Evolutionary conservation across 2,113 vertebrate species (phyloP), one percentile per base, ranked within the genome.

Genomic region (Sinosuthora webbiana): DNA sequence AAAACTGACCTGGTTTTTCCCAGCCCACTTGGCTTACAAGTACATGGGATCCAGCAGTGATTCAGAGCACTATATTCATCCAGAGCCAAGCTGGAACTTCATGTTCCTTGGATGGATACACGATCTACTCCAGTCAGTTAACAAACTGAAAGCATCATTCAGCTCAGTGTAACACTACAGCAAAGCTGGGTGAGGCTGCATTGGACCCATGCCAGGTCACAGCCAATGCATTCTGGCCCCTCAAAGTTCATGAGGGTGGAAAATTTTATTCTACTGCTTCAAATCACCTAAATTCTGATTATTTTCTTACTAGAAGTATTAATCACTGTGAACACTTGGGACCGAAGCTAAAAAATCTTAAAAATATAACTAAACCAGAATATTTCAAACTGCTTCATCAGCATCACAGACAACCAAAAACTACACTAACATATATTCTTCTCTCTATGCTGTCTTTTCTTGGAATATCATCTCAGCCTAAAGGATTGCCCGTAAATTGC

Each of bases 71-170:
- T 87, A 75, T 90, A 90, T 94, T 94, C 77, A 94, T 89, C 41
- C 80, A 86, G 76, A 94, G 86, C 95, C 94, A 95, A 94, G 44
- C 65, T 94, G 83, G 2, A 6, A 69, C 84, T 95, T 87, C 80
- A 78, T 95, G 96, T 95, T 96, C 95, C 67, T 42, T 92, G 95
- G 91, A 94, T 73, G 80, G 52, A 94, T 76, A 79, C 89, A 91
- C 6, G 1, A 50, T 73, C 77, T 68, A 49, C 65, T 9, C 57
- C 83, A 91, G 77, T 60, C 91, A 82, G 60, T 95, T 95, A 89
- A 62, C 95, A 95, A 97, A 84, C 87, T 94, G 83, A 94, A 96
- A 96, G 94, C 81, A 94, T 93, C 77, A 57, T 78, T 95, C 62
- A 30, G 65, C 52, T 91, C 24, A 0, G 63, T 82, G 62, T 94